Percentiles rank a stretch among this genome's conserved stretches.
phyloP scores from a whole-genome alignment of 2,797 vertebrate genomes.

The Pseudochaenichthys georgianus region DNA sequence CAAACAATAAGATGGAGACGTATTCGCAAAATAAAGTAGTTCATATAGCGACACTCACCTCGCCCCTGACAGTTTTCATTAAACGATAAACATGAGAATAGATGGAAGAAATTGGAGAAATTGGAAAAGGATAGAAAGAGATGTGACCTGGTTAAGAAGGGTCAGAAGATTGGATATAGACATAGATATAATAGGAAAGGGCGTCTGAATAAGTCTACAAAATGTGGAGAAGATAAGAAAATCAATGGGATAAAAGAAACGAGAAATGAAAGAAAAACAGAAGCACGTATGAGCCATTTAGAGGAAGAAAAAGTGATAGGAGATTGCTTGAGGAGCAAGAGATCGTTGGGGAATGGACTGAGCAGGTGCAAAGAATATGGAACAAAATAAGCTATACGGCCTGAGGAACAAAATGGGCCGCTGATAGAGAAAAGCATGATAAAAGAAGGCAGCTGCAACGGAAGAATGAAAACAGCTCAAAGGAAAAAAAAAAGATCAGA shows the following conservation, averaged over 20 bases:
- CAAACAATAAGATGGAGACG: background rate
- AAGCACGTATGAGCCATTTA: constrained; percentile 46
- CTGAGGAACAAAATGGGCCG: constrained; percentile 38
- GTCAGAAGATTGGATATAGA: background rate
- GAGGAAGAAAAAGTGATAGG: constrained; percentile 43
- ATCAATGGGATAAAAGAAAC: constrained; percentile 23
- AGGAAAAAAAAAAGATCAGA: constrained; percentile 46
- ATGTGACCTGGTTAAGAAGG: background rate
- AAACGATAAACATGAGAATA: background rate
- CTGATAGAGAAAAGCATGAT: constrained; percentile 41
- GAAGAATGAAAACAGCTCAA: constrained; percentile 34
- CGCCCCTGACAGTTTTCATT: background rate
- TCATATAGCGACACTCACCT: constrained; percentile 7
- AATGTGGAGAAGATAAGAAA: constrained; percentile 13
- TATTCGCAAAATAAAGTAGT: background rate
- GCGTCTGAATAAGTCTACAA: constrained; percentile 20
- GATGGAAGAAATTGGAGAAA: constrained; percentile 1
- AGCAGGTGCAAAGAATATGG: constrained; percentile 52
- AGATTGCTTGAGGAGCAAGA: constrained; percentile 34
- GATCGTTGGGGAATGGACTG: constrained; percentile 29
- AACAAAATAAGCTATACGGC: constrained; percentile 57
- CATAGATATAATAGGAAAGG: background rate
- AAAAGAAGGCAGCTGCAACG: constrained; percentile 56
- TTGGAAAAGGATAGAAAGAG: background rate
- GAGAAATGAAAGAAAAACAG: constrained; percentile 15